Evolutionary conservation across 2,113 vertebrate genomes (phyloP).

Genomic region (Trochalopteron elliotii): DNA sequence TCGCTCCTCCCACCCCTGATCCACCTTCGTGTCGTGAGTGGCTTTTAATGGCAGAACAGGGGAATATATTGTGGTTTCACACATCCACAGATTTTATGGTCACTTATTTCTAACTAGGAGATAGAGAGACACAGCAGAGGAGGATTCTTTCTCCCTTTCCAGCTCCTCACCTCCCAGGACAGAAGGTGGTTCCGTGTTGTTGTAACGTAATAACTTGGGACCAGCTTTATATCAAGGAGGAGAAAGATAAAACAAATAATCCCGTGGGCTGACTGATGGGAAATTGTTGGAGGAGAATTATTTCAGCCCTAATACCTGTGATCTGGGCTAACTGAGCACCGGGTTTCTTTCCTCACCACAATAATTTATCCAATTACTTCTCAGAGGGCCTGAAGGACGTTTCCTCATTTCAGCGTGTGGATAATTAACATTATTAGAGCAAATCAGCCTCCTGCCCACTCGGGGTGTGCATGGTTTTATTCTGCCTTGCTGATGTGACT

Average conservation of each 20-base stretch:
- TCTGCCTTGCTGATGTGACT: background rate
- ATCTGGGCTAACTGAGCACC: background rate
- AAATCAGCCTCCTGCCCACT: background rate
- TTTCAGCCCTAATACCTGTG: background rate
- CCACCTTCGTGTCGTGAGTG: conserved; percentile 45
- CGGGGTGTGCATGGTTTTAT: accelerated
- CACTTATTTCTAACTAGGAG: conserved; percentile 71
- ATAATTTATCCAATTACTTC: background rate
- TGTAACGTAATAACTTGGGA: background rate
- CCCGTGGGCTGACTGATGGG: background rate
- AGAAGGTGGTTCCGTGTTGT: background rate
- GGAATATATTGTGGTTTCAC: conserved; percentile 78
- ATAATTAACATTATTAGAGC: background rate
- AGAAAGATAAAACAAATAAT: conserved; percentile 1
- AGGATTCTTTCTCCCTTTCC: background rate
- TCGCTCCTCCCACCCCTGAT: conserved; percentile 31
- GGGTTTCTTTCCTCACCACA: background rate
- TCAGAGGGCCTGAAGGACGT: background rate
- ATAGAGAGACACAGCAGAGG: conserved; percentile 62
- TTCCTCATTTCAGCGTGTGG: accelerated
- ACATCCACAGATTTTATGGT: conserved; percentile 70
- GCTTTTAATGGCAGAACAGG: conserved; percentile 74
- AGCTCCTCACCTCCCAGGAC: background rate
- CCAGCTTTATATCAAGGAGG: background rate
- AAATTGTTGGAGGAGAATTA: background rate